These are phyloP conservation scores for Netelia inedita DNA, from an alignment of 2,888 invertebrate genomes.

Conservation along the genomic window DNA sequence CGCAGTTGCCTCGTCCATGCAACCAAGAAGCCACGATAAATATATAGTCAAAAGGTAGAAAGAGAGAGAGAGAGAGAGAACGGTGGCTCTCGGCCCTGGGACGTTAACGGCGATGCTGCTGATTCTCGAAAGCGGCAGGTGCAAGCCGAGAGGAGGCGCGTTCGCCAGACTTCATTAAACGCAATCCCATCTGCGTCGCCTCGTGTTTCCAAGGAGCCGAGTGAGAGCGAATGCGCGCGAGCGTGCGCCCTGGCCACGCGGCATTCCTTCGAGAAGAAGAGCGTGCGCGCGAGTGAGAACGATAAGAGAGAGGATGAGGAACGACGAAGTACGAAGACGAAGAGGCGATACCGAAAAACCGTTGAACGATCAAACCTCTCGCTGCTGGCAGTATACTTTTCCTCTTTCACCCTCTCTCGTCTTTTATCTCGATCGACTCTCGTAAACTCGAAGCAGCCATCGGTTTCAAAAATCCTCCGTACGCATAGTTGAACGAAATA, in stretches of 20 bases:
- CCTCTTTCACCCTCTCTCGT: slow-evolving; percentile 59
- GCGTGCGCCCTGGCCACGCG: slow-evolving; percentile 21
- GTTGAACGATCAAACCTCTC: slow-evolving; percentile 32
- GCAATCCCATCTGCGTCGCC: slow-evolving; percentile 82
- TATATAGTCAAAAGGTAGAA: too few species aligned
- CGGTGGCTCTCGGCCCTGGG: slow-evolving; percentile 45
- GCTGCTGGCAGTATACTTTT: neutral
- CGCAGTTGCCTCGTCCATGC: neutral
- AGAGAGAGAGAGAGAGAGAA: neutral
- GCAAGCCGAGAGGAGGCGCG: slow-evolving; percentile 74
- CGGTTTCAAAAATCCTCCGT: too few species aligned
- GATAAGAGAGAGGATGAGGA: slow-evolving; percentile 50
- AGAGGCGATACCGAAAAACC: slow-evolving; percentile 53
- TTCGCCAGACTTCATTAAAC: slow-evolving; percentile 83
- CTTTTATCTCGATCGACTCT: slow-evolving; percentile 49
- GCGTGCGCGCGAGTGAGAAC: slow-evolving; percentile 22
- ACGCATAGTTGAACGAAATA: too few species aligned
- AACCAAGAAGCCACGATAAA: too few species aligned
- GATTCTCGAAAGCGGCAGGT: slow-evolving; percentile 82
- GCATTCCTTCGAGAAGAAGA: slow-evolving; percentile 65
- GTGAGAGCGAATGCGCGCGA: slow-evolving; percentile 35
- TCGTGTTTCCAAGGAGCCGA: slow-evolving; percentile 79
- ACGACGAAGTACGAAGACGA: slow-evolving; percentile 45
- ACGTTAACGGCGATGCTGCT: slow-evolving; percentile 61
- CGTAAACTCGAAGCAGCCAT: too few species aligned